Conservation (phyloP, 2,113 vertebrate genomes). For the Globicephala melas region DNA sequence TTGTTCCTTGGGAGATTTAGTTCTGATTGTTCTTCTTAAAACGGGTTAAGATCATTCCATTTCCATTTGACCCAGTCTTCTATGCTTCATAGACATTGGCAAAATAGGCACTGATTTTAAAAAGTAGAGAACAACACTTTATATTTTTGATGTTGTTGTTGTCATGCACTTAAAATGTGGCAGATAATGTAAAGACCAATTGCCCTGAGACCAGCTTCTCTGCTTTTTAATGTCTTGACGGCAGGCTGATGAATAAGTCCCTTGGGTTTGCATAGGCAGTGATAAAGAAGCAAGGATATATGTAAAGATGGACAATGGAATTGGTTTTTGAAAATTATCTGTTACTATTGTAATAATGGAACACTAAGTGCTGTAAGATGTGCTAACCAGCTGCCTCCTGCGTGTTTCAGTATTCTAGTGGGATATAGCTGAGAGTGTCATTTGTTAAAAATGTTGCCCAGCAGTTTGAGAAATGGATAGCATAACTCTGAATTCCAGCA, state of each 20-base stretch:
- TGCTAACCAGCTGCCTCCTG: not conserved
- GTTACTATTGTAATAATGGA: conserved; percentile 46
- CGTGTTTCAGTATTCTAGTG: not conserved
- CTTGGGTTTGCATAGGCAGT: conserved; percentile 23
- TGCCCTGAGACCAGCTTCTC: conserved; percentile 57
- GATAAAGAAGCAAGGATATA: conserved; percentile 54
- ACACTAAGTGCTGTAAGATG: conserved; percentile 24
- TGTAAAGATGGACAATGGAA: conserved; percentile 24
- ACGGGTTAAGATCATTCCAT: conserved; percentile 68
- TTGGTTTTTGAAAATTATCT: conserved; percentile 28
- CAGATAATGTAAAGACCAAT: conserved; percentile 65
- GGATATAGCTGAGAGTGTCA: not conserved
- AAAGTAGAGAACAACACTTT: conserved; percentile 58
- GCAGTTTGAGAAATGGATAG: not conserved
- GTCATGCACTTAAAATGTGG: conserved; percentile 65
- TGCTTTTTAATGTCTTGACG: conserved; percentile 52
- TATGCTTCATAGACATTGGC: conserved; percentile 68
- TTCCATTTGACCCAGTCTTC: conserved; percentile 73
- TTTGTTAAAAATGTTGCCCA: not conserved
- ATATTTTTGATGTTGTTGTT: conserved; percentile 50
- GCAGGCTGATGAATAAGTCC: not conserved
- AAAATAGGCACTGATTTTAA: conserved; percentile 73
- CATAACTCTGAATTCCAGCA: not conserved
- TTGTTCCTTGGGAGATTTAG: not conserved
- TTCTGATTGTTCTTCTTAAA: conserved; percentile 39